Conservation (phyloP, 2,113 vertebrate genomes). For the Chaetops frenatus region DNA sequence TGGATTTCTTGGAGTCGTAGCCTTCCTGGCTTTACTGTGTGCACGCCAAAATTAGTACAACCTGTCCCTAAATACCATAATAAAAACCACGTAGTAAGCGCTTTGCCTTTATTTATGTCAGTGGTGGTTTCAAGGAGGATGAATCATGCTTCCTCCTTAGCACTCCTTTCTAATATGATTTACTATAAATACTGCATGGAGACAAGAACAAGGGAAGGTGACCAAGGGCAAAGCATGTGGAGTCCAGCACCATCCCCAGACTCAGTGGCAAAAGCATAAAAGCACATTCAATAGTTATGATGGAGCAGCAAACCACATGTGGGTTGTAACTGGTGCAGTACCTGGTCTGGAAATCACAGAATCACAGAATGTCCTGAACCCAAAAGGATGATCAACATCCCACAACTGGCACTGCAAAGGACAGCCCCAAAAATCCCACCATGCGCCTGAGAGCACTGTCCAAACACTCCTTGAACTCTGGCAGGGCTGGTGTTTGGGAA, state of each 20-base stretch:
- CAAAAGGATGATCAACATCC: neutral
- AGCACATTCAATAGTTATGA: accelerated
- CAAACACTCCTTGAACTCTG: neutral
- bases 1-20: neutral
- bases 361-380: neutral
- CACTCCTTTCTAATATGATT: constrained; percentile 63
- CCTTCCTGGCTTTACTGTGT: neutral
- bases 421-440: neutral
- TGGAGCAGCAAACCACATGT: accelerated
- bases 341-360: neutral
- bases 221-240: neutral
- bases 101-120: constrained; percentile 67
- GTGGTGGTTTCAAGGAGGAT: constrained; percentile 63
- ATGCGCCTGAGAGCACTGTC: neutral
- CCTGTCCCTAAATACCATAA: constrained; percentile 57
- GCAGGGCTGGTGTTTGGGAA: neutral
- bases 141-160: constrained; percentile 70
- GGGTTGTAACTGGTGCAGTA: neutral
- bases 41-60: constrained; percentile 53
- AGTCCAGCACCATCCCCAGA: neutral
- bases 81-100: constrained; percentile 60
- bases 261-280: neutral
- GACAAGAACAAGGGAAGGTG: neutral
- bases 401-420: neutral
- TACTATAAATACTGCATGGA: constrained; percentile 67